phyloP scores from a whole-genome alignment of 1,140 invertebrate species.

The Drosophila burlai region DNA sequence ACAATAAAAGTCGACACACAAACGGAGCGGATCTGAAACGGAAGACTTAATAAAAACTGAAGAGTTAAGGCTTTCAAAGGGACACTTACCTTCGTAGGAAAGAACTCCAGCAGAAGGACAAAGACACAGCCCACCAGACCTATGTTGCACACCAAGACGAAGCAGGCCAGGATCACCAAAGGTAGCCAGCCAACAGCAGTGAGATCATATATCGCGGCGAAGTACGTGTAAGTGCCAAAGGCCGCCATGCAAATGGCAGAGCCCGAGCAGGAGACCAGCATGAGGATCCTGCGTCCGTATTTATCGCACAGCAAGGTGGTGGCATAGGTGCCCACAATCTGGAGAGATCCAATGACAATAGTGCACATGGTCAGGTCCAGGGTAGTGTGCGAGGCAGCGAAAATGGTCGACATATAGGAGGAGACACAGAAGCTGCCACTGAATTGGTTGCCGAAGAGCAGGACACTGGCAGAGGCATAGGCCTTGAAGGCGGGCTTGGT shows the following conservation, averaged over 20 bases:
- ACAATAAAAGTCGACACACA: slow-evolving; percentile 46
- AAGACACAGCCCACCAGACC: slow-evolving; percentile 72
- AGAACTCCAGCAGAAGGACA: slow-evolving; percentile 67
- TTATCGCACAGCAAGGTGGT: slow-evolving; percentile 65
- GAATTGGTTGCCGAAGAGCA: slow-evolving; percentile 53
- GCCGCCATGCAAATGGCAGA: slow-evolving; percentile 32
- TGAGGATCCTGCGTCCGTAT: slow-evolving; percentile 57
- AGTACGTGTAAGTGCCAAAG: slow-evolving; percentile 52
- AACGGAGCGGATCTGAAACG: slow-evolving; percentile 64
- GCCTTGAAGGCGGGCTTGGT: slow-evolving; percentile 41
- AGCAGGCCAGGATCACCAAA: slow-evolving; percentile 53
- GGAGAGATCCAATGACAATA: slow-evolving; percentile 86
- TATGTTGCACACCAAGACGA: slow-evolving; percentile 64
- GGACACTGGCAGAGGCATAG: slow-evolving; percentile 34
- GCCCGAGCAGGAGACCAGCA: slow-evolving; percentile 54
- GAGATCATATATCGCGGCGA: slow-evolving; percentile 36
- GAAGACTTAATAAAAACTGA: neutral
- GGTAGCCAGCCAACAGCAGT: slow-evolving; percentile 63
- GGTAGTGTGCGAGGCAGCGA: slow-evolving; percentile 87
- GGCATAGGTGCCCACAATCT: slow-evolving; percentile 79
- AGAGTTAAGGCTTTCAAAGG: neutral
- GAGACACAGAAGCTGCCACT: slow-evolving; percentile 61
- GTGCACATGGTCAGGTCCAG: slow-evolving; percentile 86
- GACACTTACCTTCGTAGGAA: slow-evolving; percentile 61
- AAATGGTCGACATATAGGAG: slow-evolving; percentile 86